Evolutionary conservation across 2,113 vertebrate species (phyloP), one percentile per base, ranked within the genome.

Genomic region (Malurus cyaneus): DNA sequence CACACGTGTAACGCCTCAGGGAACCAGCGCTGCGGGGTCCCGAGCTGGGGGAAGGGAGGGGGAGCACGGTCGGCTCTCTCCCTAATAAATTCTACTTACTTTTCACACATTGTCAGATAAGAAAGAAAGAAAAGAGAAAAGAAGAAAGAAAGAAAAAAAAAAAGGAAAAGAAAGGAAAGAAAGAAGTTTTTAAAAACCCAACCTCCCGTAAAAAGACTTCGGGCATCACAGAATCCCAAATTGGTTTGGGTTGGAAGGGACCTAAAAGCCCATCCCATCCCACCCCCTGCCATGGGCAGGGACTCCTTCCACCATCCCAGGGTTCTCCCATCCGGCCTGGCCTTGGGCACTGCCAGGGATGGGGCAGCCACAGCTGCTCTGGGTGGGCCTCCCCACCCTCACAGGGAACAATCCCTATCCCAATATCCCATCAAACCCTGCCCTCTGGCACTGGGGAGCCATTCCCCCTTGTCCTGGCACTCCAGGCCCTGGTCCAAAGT

Each of bases 381-480:
- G 86, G 12, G 12, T 28, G 36, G 14, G 10, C 28, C 32, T 81
- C 2, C 1, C 12, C 46, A 23, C 11, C 32, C 53, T 81, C 4
- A 0, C 15, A 60, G 24, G 2, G 5, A 60, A n/a, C 0, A 6
- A 73, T 18, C 41, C 2, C 39, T 61, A 39, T 2, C 54, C 19
- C 39, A 14, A 0, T 12, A 34, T 41, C 19, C 14, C 24, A 67
- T 11, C n/a, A 0, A 6, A 0, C 39, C n/a, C 62, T 54, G 17
- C 24, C 70, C n/a, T 62, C 28, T 41, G 62, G 8, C 41, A 54
- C 4, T 54, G 47, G 61, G n/a, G 31, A 67, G 41, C 25, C 54
- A 21, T 49, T 54, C 17, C 34, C 23, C 47, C 11, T 9, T 26
- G 29, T 31, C 16, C 39, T 60, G 70, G 0, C 28, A 0, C 53